Conservation (phyloP, 1,140 invertebrate species). For the Conus ventricosus region DNA sequence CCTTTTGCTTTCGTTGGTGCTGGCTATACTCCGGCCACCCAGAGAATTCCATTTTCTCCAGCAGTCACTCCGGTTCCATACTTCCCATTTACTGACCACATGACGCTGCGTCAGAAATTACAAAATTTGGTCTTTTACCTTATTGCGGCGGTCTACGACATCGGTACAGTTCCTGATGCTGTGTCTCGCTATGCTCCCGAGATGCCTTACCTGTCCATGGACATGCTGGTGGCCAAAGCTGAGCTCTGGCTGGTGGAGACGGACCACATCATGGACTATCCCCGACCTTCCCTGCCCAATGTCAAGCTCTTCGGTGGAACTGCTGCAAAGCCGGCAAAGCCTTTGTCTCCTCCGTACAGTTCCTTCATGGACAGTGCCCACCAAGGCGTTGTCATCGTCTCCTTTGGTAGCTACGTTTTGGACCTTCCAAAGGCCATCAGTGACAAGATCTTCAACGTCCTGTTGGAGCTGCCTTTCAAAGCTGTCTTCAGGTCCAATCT, state of each 20-base stretch:
- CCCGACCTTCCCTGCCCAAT: slow-evolving; percentile 48
- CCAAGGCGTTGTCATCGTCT: slow-evolving; percentile 47
- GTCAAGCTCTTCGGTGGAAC: slow-evolving; percentile 51
- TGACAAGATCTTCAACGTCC: slow-evolving; percentile 34
- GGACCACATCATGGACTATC: slow-evolving; percentile 53
- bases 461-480: slow-evolving; percentile 26
- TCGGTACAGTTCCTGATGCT: not conserved
- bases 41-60: slow-evolving; percentile 17
- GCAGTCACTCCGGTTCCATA: slow-evolving; percentile 1
- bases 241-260: slow-evolving; percentile 47
- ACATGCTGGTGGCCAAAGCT: slow-evolving; percentile 32
- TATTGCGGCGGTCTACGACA: not conserved
- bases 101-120: slow-evolving; percentile 32
- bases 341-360: slow-evolving; percentile 28
- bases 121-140: not conserved
- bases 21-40: not conserved
- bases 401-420: slow-evolving; percentile 45
- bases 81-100: not conserved
- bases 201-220: not conserved
- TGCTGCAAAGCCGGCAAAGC: slow-evolving; percentile 32
- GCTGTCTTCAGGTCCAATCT: slow-evolving; percentile 32
- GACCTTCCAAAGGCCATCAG: slow-evolving; percentile 14
- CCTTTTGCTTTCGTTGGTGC: slow-evolving; percentile 34
- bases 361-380: slow-evolving; percentile 37
- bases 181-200: slow-evolving; percentile 21